Percentiles rank a stretch among this genome's conserved stretches.
phyloP scores from a whole-genome alignment of 2,888 invertebrate genomes.

The Epiblema foenella region DNA sequence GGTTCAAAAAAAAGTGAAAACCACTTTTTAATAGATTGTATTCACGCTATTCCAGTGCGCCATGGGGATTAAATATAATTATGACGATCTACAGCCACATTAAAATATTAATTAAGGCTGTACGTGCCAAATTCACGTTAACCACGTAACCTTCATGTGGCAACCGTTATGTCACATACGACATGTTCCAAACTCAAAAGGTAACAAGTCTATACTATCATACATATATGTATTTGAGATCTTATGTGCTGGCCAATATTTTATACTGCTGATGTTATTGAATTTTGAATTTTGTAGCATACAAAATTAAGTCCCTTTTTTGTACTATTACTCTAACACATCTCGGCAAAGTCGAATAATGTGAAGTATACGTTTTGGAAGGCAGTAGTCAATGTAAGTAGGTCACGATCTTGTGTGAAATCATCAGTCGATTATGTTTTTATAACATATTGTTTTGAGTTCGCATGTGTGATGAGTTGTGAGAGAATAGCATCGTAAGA shows the following conservation, averaged over 20 bases:
- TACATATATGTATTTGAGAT: neutral
- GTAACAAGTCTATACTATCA: neutral
- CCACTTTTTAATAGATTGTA: too few species aligned
- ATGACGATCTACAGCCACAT: neutral
- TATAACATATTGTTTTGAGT: constrained; percentile 28
- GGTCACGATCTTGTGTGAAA: constrained; percentile 26
- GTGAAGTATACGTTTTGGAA: neutral
- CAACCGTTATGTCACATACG: constrained; percentile 28
- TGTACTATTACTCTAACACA: too few species aligned
- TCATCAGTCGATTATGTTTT: constrained; percentile 17
- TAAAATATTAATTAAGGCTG: constrained; percentile 13
- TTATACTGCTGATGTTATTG: too few species aligned
- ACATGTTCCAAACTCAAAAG: neutral
- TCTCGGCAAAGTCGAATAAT: too few species aligned
- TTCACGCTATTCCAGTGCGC: too few species aligned
- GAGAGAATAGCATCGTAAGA: neutral
- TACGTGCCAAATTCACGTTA: constrained; percentile 30
- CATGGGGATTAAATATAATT: neutral
- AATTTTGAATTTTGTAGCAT: too few species aligned
- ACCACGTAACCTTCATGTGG: constrained; percentile 35
- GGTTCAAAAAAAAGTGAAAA: too few species aligned
- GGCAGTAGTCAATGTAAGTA: constrained; percentile 3
- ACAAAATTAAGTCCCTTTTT: too few species aligned
- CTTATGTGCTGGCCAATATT: too few species aligned
- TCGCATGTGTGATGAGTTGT: neutral